Percentiles rank a stretch among this genome's conserved stretches.
phyloP scores from a whole-genome alignment of 2,113 vertebrate species.

The Nanorana parkeri region DNA sequence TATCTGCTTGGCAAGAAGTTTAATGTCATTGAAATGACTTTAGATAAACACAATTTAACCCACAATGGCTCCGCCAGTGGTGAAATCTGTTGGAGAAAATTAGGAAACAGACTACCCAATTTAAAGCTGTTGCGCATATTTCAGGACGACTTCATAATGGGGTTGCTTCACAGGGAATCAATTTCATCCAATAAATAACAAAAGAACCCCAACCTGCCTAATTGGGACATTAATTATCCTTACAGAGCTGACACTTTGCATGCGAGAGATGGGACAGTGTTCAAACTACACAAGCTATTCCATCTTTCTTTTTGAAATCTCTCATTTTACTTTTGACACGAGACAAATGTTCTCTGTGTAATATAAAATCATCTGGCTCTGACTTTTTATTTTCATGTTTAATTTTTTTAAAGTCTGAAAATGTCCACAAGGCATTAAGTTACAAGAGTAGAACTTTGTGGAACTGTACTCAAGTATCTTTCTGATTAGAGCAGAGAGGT shows the following conservation, averaged over 20 bases:
- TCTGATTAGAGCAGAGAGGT: no score
- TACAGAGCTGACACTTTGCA: slow-evolving; percentile 55
- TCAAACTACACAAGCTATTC: slow-evolving; percentile 47
- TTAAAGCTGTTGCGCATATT: slow-evolving; percentile 58
- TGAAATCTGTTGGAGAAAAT: slow-evolving; percentile 55
- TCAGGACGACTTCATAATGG: slow-evolving; percentile 53
- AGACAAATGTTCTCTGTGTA: slow-evolving; percentile 52
- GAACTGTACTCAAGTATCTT: no score
- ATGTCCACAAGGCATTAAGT: slow-evolving; percentile 41
- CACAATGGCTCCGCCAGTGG: slow-evolving; percentile 55
- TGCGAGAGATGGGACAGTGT: slow-evolving; percentile 48
- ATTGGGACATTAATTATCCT: slow-evolving; percentile 59
- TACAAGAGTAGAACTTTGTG: not conserved
- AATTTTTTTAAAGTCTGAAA: slow-evolving; percentile 29
- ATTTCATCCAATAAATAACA: slow-evolving; percentile 57
- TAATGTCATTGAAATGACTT: slow-evolving; percentile 59
- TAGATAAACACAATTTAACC: slow-evolving; percentile 59
- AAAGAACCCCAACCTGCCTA: slow-evolving; percentile 56
- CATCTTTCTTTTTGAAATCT: slow-evolving; percentile 55
- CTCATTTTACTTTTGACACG: slow-evolving; percentile 54
- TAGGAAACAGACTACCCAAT: slow-evolving; percentile 52
- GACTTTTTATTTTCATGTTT: slow-evolving; percentile 18
- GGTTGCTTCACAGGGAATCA: slow-evolving; percentile 59
- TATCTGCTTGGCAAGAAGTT: slow-evolving; percentile 58
- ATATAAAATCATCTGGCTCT: slow-evolving; percentile 35